Conservation (phyloP, 2,113 vertebrate species). For the Mormoops blainvillei region DNA sequence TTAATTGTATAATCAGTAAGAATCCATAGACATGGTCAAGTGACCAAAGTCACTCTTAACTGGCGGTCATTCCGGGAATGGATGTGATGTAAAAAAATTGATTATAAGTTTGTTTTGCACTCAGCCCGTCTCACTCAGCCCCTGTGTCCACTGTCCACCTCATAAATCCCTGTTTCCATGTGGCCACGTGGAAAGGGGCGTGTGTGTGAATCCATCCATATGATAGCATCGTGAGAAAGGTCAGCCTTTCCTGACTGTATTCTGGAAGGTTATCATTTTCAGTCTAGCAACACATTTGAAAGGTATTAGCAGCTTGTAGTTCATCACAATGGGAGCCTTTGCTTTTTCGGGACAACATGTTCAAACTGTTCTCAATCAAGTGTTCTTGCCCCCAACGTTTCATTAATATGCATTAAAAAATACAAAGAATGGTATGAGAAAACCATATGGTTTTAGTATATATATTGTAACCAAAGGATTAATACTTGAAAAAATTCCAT, state of each 20-base stretch:
- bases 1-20: neutral
- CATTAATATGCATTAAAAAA: constrained; percentile 79
- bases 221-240: constrained; percentile 21
- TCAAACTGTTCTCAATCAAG: constrained; percentile 76
- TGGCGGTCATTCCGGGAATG: neutral
- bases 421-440: constrained; percentile 65
- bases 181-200: neutral
- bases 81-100: neutral
- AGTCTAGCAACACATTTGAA: constrained; percentile 76
- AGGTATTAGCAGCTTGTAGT: constrained; percentile 79
- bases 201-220: neutral
- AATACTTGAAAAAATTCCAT: constrained; percentile 71
- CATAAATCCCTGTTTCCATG: neutral
- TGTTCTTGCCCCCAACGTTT: constrained; percentile 66
- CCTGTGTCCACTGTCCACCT: neutral
- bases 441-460: constrained; percentile 79
- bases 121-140: neutral
- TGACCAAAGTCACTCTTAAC: neutral
- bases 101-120: neutral
- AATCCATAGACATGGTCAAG: neutral
- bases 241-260: constrained; percentile 25
- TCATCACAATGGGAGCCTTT: constrained; percentile 57
- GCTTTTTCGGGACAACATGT: constrained; percentile 53
- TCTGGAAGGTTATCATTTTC: constrained; percentile 59
- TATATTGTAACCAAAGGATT: constrained; percentile 76